A percentile compares a stretch with the other conserved stretches of the same genome.
These are phyloP conservation scores for Leistus spinibarbis DNA, from an alignment of 2,888 invertebrate genomes.

Conservation along the genomic window DNA sequence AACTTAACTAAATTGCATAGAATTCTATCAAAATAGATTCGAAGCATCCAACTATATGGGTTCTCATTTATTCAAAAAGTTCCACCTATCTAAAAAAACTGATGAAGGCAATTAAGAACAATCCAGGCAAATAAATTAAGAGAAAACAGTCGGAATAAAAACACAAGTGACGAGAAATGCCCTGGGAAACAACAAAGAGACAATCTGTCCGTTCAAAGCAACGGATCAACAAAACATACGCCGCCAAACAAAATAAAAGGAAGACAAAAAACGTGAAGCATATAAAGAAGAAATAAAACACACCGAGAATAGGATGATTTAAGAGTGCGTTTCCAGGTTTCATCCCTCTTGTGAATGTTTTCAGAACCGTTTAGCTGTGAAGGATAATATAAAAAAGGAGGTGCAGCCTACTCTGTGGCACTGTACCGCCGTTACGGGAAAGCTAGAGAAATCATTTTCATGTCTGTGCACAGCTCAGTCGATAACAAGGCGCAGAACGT, in stretches of 20 bases:
- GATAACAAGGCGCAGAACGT: not conserved
- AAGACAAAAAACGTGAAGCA: not conserved
- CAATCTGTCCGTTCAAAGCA: constrained; percentile 10
- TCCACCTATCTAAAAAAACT: too few species aligned
- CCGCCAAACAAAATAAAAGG: not conserved
- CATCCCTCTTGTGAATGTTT: not conserved
- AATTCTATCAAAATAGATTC: too few species aligned
- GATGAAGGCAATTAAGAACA: not conserved
- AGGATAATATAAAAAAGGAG: constrained; percentile 7
- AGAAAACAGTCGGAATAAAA: too few species aligned
- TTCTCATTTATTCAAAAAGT: too few species aligned
- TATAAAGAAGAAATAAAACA: constrained; percentile 8
- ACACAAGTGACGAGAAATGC: not conserved
- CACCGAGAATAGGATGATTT: not conserved
- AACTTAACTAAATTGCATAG: too few species aligned
- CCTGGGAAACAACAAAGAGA: not conserved
- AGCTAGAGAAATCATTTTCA: not conserved
- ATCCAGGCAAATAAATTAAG: not conserved
- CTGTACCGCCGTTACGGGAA: not conserved
- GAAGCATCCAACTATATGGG: too few species aligned
- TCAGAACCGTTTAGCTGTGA: constrained; percentile 1
- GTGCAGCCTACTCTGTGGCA: not conserved
- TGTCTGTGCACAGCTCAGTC: not conserved
- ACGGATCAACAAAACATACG: not conserved
- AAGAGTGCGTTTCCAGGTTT: not conserved